phyloP scores from a whole-genome alignment of 2,888 invertebrate genomes.

The Volucella inflata region DNA sequence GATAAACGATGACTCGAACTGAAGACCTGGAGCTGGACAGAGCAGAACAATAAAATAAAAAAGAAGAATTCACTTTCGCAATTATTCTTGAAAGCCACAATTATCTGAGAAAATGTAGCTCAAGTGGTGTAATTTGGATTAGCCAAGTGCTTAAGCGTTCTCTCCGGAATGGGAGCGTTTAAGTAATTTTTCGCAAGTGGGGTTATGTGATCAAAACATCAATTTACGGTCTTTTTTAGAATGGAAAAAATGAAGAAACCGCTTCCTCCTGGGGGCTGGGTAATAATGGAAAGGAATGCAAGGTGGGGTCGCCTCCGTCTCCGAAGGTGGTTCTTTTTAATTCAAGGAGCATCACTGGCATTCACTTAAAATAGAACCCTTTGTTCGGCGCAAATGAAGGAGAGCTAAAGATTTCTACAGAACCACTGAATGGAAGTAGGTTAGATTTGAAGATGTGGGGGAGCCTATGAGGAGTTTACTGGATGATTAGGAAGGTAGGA shows the following conservation, averaged over 20 bases:
- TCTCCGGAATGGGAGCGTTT: conserved; percentile 40
- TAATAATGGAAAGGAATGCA: conserved; percentile 25
- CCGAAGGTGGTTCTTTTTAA: conserved; percentile 6
- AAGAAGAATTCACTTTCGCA: conserved; percentile 27
- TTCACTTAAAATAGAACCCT: too few relatives aligned
- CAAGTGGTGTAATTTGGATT: conserved; percentile 49
- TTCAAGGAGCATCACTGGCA: not conserved
- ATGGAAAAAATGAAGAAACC: conserved; percentile 18
- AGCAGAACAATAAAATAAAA: not conserved
- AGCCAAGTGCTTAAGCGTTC: conserved; percentile 12
- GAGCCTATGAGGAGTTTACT: too few relatives aligned
- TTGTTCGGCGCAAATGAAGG: too few relatives aligned
- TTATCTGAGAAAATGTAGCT: conserved; percentile 54
- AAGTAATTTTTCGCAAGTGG: conserved; percentile 6
- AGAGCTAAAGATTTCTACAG: too few relatives aligned
- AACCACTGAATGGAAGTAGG: too few relatives aligned
- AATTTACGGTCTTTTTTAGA: conserved; percentile 24
- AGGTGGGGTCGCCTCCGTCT: not conserved
- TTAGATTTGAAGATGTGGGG: too few relatives aligned
- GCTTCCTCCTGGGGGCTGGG: conserved; percentile 7
- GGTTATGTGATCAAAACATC: conserved; percentile 16
- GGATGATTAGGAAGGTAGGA: too few relatives aligned
- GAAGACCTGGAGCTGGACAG: conserved; percentile 4
- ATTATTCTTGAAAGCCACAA: conserved; percentile 52
- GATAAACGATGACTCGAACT: conserved; percentile 24